Evolutionary conservation across 1,140 invertebrate species (phyloP), one percentile per base, ranked within the genome.

Genomic region (Listronotus oregonensis): DNA sequence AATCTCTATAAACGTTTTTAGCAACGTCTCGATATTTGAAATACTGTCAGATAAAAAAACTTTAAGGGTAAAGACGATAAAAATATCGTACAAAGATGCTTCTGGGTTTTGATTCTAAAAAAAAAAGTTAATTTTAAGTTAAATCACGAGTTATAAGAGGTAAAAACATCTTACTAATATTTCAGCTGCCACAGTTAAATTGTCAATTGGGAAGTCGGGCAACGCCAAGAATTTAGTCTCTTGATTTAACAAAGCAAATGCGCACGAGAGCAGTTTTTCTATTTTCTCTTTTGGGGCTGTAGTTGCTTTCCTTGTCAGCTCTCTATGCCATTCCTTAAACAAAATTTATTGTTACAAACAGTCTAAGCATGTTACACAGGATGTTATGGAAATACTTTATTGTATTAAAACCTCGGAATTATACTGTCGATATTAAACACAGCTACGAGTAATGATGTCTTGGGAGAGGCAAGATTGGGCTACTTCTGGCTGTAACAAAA

Each of bases 181-280:
- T 72, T 83, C 78, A 0, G 88, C 87, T 17, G 87, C 85, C 6
- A 81, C 76, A 0, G 80, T 74, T 12, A 97, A 75, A 82, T 90
- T 96, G 72, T 96, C 92, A 1, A 96, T 75, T 0, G 96, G 96
- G 79, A 98, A 97, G 81, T 97, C 94, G 0, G 94, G 94, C 40
- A 98, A 79, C 52, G 86, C 89, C 27, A 94, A 76, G 73, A 83
- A 77, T 72, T 83, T 73, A 63, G 85, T 84, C 81, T 94, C 84
- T 74, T 84, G 84, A 0, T 90, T 89, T 47, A 89, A 79, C 37
- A 97, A 84, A 6, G 92, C 90, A 83, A 81, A 87, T 77, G 84
- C 93, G 81, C 73, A 85, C 0, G 91, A 92, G 8, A 96, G 73
- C 3, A 97, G 74, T 74, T 88, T 83, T 66, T 88, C 87, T 10